Evolutionary conservation across 2,888 invertebrate species (phyloP).

Genomic region (Melanophora roralis): DNA sequence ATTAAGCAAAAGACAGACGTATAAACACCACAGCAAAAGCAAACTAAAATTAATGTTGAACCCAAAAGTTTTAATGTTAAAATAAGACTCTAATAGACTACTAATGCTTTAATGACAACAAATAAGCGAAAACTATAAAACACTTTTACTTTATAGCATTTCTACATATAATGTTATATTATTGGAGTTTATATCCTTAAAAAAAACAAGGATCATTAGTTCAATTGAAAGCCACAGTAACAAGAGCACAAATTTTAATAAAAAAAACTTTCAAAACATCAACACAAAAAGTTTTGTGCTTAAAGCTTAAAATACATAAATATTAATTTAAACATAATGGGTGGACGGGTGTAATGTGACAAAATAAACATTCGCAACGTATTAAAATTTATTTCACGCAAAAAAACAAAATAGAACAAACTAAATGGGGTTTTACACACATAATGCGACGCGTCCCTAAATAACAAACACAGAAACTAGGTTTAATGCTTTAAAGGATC

Average conservation of each 20-base stretch:
- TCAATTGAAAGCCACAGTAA: constrained; percentile 52
- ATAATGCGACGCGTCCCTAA: constrained; percentile 52
- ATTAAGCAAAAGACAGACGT: not conserved
- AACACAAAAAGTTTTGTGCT: constrained; percentile 42
- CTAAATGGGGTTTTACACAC: constrained; percentile 51
- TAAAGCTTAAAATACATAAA: constrained; percentile 60
- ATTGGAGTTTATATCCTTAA: constrained; percentile 28
- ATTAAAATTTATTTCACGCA: constrained; percentile 47
- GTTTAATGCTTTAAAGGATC: constrained; percentile 51
- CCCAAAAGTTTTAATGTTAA: constrained; percentile 58
- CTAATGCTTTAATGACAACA: constrained; percentile 44
- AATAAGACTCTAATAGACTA: constrained; percentile 59
- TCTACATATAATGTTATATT: constrained; percentile 16
- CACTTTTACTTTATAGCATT: constrained; percentile 49
- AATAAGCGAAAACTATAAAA: constrained; percentile 48
- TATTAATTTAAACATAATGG: constrained; percentile 55
- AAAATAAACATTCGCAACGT: not conserved
- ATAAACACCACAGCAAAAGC: not conserved
- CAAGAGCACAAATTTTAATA: not conserved
- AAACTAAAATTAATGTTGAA: constrained; percentile 52
- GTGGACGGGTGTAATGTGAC: not conserved
- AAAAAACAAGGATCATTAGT: constrained; percentile 57
- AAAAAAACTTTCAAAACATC: constrained; percentile 17
- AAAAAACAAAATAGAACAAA: constrained; percentile 14
- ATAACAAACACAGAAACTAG: constrained; percentile 17